Conservation (phyloP, 2,113 vertebrate genomes). For the Seriola dumerili region DNA sequence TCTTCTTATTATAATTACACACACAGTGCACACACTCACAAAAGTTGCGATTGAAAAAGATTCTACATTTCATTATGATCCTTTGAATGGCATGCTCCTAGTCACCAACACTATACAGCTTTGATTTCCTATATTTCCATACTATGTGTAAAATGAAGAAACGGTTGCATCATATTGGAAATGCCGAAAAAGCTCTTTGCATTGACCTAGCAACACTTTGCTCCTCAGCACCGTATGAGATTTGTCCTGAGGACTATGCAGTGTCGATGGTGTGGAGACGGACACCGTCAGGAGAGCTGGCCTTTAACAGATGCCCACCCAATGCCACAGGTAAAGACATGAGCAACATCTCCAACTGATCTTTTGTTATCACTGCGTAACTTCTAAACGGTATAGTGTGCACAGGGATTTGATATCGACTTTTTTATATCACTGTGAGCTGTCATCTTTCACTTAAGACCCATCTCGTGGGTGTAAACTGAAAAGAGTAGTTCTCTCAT, state of each 20-base stretch:
- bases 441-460: neutral
- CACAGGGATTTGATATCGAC: neutral
- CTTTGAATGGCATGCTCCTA: neutral
- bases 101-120: conserved; percentile 37
- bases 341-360: neutral
- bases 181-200: conserved; percentile 42
- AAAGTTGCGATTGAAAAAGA: conserved; percentile 3
- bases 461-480: neutral
- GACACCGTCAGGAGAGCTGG: conserved; percentile 96
- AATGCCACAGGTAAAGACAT: conserved; percentile 93
- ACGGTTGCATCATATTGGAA: conserved; percentile 64
- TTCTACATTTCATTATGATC: conserved; percentile 14
- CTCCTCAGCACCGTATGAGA: conserved; percentile 95
- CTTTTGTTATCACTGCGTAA: neutral
- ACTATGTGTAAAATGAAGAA: conserved; percentile 45
- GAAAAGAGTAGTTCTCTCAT: neutral
- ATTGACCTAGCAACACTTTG: conserved; percentile 29
- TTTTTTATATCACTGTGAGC: too few species aligned
- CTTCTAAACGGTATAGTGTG: neutral
- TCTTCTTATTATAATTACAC: conserved; percentile 4
- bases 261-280: conserved; percentile 98
- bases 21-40: neutral
- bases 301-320: conserved; percentile 96
- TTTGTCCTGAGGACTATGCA: conserved; percentile 97
- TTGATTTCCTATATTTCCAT: conserved; percentile 61